Conservation (phyloP, 2,113 vertebrate species). For the Albula goreensis region DNA sequence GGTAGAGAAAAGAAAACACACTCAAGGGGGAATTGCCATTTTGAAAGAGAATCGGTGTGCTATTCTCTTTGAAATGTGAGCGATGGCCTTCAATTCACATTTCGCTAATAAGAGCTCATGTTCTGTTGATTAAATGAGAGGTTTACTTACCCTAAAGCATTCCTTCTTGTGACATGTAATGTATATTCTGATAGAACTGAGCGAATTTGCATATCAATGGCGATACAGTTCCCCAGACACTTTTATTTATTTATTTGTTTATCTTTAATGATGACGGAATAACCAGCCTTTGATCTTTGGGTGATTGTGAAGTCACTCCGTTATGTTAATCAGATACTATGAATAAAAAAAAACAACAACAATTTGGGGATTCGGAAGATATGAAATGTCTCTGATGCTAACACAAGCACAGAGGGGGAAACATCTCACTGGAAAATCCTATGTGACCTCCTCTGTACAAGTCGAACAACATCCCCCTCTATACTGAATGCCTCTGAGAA, state of each 20-base stretch:
- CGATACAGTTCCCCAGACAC: slow-evolving; percentile 43
- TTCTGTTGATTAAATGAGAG: slow-evolving; percentile 60
- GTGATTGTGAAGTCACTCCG: slow-evolving; percentile 50
- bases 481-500: neutral
- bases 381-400: neutral
- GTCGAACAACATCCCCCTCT: neutral
- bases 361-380: neutral
- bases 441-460: neutral
- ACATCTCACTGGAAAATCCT: neutral
- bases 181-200: slow-evolving; percentile 45
- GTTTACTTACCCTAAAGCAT: slow-evolving; percentile 51
- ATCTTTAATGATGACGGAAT: slow-evolving; percentile 31
- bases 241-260: slow-evolving; percentile 52
- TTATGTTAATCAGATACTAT: slow-evolving; percentile 21
- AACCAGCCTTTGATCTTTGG: slow-evolving; percentile 40
- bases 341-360: slow-evolving; percentile 1
- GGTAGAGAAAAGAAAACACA: neutral
- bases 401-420: neutral
- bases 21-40: neutral
- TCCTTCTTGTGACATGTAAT: slow-evolving; percentile 56
- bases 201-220: slow-evolving; percentile 69
- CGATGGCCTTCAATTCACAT: neutral
- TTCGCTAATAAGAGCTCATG: slow-evolving; percentile 51
- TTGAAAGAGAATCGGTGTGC: neutral
- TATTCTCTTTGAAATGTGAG: neutral